Evolutionary conservation across 2,797 vertebrate species (phyloP).

Genomic region (Platyrinchus mystaceus): DNA sequence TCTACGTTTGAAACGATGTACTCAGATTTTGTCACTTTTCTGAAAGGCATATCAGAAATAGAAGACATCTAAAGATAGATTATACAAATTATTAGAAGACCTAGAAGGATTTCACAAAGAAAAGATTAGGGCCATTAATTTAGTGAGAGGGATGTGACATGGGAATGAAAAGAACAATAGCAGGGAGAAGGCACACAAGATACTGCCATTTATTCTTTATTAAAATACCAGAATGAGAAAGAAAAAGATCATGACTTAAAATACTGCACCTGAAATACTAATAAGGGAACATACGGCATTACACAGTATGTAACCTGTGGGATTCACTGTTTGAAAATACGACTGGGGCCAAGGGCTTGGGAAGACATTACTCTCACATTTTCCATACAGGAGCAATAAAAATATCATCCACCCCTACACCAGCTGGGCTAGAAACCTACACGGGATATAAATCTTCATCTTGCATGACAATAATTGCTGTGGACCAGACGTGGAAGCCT

Average conservation of each 20-base stretch:
- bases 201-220: neutral
- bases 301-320: neutral
- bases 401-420: conserved; percentile 63
- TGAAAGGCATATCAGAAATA: conserved; percentile 7
- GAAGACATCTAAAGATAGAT: conserved; percentile 25
- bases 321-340: conserved; percentile 22
- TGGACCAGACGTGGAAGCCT: neutral
- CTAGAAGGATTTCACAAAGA: conserved; percentile 9
- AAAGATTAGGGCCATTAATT: conserved; percentile 20
- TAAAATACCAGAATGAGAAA: conserved; percentile 15
- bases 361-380: conserved; percentile 45
- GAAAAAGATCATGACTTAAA: conserved; percentile 28
- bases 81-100: conserved; percentile 28
- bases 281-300: neutral
- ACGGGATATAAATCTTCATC: conserved; percentile 44
- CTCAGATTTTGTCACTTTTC: conserved; percentile 34
- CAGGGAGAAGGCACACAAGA: neutral
- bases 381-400: conserved; percentile 58
- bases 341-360: neutral
- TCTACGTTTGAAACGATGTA: neutral
- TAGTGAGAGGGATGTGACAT: neutral
- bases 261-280: neutral
- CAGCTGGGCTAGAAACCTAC: conserved; percentile 61
- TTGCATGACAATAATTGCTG: conserved; percentile 16
- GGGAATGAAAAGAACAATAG: conserved; percentile 32